These are phyloP conservation scores for Barnardius zonarius DNA, from an alignment of 2,113 vertebrate genomes.

Conservation along the genomic window DNA sequence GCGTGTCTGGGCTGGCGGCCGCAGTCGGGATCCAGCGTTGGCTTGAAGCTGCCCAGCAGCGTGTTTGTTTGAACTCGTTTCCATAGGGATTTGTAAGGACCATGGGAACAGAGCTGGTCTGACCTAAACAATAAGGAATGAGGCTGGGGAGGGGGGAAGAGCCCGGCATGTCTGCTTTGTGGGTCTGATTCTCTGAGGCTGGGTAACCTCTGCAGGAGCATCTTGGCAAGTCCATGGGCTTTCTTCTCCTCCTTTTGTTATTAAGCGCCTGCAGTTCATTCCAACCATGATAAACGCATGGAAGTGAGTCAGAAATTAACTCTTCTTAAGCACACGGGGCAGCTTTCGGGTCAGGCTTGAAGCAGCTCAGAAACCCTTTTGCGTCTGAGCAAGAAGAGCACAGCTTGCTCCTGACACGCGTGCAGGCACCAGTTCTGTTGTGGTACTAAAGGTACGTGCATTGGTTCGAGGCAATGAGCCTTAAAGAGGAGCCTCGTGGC, in stretches of 20 bases:
- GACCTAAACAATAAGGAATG: neutral
- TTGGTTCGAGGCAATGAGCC: neutral
- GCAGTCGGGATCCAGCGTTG: fast-evolving
- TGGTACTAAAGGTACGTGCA: fast-evolving
- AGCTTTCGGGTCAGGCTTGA: neutral
- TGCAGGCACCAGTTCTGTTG: fast-evolving
- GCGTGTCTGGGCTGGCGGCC: fast-evolving
- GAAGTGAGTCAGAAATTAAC: neutral
- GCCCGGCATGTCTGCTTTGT: neutral
- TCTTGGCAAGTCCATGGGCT: neutral
- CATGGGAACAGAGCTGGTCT: neutral
- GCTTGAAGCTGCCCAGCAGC: neutral
- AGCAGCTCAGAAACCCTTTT: neutral
- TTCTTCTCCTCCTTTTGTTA: neutral
- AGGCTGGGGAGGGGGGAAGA: neutral
- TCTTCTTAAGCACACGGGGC: neutral
- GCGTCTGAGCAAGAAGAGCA: neutral
- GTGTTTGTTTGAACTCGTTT: neutral
- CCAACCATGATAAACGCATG: neutral
- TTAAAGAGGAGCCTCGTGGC: fast-evolving
- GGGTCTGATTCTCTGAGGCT: neutral
- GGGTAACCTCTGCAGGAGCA: neutral
- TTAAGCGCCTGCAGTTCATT: neutral
- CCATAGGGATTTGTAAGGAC: neutral
- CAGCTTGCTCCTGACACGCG: neutral